Base-by-base conservation (phyloP, 2,888 invertebrate genomes). In the Geophilus truncorum region DNA sequence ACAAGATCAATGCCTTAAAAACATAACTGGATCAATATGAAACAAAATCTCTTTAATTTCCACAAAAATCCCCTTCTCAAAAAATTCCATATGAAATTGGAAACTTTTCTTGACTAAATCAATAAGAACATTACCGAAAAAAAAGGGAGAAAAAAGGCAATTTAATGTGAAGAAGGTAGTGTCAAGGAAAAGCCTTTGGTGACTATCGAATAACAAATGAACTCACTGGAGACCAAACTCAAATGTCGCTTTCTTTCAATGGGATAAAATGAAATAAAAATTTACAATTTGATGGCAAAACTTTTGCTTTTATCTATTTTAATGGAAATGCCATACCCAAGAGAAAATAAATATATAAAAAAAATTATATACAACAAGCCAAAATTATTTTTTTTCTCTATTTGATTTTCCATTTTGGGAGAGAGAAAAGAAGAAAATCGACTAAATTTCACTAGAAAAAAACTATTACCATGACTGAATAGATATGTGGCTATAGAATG, bases 141-240 rank as follows among this genome's bases (percentile, higher is more conserved):
- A 9, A 23, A 57, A 18, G n/a, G 15, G 18, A 18, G 18, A 57
- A 57, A 57, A 57, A 57, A 57, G 57, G 57, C 57, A 57, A 57
- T 57, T 57, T 23, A 57, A 57, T 21, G 57, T 18, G 2, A 23
- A 21, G 23, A 23, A 23, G 9, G 57, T 57, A 57, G 57, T 57
- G 57, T 57, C 57, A 57, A 57, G 21, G 57, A 57, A 57, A 57
- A 57, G 57, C 57, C 57, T 57, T 57, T 57, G 57, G 57, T 57
- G 57, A 57, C 57, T 57, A 57, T 57, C 57, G 57, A 57, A 57
- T 57, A 57, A 57, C 57, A 57, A 57, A 57, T 57, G 57, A 57
- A 57, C 57, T 21, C 57, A 57, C 57, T 7, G 21, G 57, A 57
- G 57, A 57, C 57, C 57, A 18, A 57, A 57, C 57, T 57, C 57